Conservation (phyloP, 2,888 invertebrate species). For the Drosophila merina region DNA sequence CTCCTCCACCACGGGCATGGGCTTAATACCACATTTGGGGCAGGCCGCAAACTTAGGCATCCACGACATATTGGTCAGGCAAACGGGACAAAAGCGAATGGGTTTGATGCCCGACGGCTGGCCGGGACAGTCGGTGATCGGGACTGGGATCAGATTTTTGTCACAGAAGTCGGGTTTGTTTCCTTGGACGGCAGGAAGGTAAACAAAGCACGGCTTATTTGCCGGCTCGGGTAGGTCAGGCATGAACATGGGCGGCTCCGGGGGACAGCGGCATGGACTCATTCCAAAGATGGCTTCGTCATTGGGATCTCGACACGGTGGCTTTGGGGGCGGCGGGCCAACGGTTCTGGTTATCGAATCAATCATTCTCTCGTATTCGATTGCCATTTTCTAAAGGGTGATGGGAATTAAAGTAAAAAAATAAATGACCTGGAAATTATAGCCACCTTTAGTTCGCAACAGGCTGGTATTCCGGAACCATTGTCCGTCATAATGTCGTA, state of each 20-base stretch:
- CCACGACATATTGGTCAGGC: constrained; percentile 80
- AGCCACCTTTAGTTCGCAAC: constrained; percentile 63
- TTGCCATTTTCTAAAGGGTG: constrained; percentile 46
- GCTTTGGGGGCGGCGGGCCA: constrained; percentile 9
- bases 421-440: background rate
- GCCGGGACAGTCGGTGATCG: constrained; percentile 29
- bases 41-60: constrained; percentile 84
- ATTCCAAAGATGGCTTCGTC: constrained; percentile 12
- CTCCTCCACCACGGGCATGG: constrained; percentile 73
- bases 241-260: background rate
- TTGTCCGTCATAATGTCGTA: constrained; percentile 45
- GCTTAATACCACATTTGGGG: constrained; percentile 80
- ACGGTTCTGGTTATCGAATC: constrained; percentile 40
- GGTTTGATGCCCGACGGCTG: constrained; percentile 37
- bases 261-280: constrained; percentile 18
- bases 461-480: constrained; percentile 43
- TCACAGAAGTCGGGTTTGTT: constrained; percentile 1
- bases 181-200: constrained; percentile 1
- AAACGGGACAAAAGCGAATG: constrained; percentile 78
- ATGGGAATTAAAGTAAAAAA: background rate
- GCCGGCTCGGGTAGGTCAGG: constrained; percentile 18
- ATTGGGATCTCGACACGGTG: constrained; percentile 1
- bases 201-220: constrained; percentile 26
- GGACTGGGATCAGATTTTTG: constrained; percentile 12
- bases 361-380: constrained; percentile 51